These are phyloP conservation scores for Mesoligia furuncula DNA, from an alignment of 2,888 invertebrate genomes.

Conservation along the genomic window DNA sequence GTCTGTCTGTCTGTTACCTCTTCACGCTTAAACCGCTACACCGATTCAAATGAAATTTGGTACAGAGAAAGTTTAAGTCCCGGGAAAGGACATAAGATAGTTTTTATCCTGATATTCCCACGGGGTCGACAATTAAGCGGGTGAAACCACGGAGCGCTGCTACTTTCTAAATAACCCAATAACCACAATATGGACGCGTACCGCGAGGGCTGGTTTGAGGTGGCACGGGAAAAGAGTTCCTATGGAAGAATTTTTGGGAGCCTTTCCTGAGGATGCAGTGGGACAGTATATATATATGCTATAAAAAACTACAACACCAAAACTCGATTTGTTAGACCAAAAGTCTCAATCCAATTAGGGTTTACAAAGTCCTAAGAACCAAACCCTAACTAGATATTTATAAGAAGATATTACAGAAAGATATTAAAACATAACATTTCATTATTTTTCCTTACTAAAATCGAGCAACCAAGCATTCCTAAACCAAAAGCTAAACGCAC, in stretches of 20 bases:
- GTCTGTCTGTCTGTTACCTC: too few relatives aligned
- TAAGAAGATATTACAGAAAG: too few relatives aligned
- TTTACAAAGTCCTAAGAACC: not conserved
- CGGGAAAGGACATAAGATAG: too few relatives aligned
- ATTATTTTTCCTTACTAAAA: not conserved
- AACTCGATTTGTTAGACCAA: not conserved
- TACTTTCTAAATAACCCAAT: too few relatives aligned
- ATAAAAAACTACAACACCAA: not conserved
- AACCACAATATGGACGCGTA: not conserved
- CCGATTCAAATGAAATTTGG: too few relatives aligned
- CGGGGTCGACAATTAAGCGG: too few relatives aligned
- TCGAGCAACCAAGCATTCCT: constrained; percentile 31
- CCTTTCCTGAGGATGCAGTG: not conserved
- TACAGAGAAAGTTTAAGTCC: too few relatives aligned
- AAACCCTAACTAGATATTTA: not conserved
- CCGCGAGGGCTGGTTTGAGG: too few relatives aligned
- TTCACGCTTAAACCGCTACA: too few relatives aligned
- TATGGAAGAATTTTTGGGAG: not conserved
- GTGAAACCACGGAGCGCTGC: too few relatives aligned
- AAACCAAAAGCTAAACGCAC: constrained; percentile 49
- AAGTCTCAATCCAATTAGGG: too few relatives aligned
- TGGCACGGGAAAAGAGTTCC: not conserved
- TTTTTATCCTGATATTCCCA: too few relatives aligned
- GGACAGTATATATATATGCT: not conserved
- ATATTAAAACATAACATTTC: not conserved